These are phyloP conservation scores for Mastigias papua DNA, from an alignment of 30 jellyfish, hydroid and myxozoan genomes.

Conservation along the genomic window DNA sequence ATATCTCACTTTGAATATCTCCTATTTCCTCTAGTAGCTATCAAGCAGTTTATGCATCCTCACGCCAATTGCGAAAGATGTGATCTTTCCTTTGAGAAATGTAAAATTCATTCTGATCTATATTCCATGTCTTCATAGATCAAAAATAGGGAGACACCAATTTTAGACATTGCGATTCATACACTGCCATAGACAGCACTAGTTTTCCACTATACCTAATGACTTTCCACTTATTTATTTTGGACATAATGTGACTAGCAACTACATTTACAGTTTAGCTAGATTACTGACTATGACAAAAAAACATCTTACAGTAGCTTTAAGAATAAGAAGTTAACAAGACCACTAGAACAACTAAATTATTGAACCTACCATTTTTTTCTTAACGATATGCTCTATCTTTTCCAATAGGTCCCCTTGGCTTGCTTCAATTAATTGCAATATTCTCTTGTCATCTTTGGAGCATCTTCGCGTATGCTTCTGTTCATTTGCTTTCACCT, in stretches of 20 bases:
- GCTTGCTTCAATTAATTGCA: constrained; percentile 44
- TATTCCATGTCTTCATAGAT: too few species aligned
- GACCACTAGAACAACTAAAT: background rate
- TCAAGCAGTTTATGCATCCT: too few species aligned
- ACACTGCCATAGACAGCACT: too few species aligned
- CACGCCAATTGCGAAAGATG: too few species aligned
- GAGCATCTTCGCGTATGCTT: background rate
- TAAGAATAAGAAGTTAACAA: background rate
- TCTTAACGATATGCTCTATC: constrained; percentile 37
- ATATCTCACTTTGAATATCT: too few species aligned
- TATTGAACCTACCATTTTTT: constrained; percentile 32
- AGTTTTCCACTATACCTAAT: background rate
- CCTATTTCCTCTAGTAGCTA: too few species aligned
- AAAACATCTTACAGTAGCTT: background rate
- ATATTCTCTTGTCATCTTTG: constrained; percentile 34
- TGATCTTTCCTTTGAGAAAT: too few species aligned
- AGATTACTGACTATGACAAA: background rate
- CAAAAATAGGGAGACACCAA: too few species aligned
- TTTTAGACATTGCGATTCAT: too few species aligned
- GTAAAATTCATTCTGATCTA: too few species aligned
- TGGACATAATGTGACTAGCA: background rate
- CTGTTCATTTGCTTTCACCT: background rate
- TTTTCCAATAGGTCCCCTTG: constrained; percentile 40
- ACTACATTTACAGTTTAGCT: background rate
- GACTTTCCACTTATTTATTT: background rate